Evolutionary conservation across 2,888 invertebrate species (phyloP), one percentile per base, ranked within the genome.

Genomic region (Chironomus tentans): DNA sequence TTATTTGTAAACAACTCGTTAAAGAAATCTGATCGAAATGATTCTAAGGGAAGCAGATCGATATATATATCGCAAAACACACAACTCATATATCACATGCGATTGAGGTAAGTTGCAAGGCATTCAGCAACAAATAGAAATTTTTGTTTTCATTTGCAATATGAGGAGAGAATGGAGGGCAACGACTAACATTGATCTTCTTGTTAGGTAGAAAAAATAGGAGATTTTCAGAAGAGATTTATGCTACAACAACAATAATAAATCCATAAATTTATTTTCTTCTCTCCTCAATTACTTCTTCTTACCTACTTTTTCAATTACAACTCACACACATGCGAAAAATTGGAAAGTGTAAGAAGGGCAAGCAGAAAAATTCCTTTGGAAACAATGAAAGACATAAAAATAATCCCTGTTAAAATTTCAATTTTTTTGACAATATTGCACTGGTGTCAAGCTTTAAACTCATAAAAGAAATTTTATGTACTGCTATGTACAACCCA

Each of bases 161-260:
- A 68, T 69, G 15, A 69, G 47, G n/a, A 46, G 0, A 18, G n/a
- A 18, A 47, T 46, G 47, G 18, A 69, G 38, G 38, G 69, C 18
- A n/a, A 18, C 24, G 10, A 46, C 22, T 18, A 71, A 50, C 24
- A 56, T 56, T 71, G 71, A 71, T 71, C 56, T 73, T 5, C 72
- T 73, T 73, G 72, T 73, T 73, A 73, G 72, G 72, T 73, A 73
- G 62, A 73, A 70, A 73, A 61, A 72, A 71, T 50, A 18, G 56
- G 13, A 38, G 38, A 38, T 38, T 38, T 38, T 38, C 10, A 38
- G 7, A 22, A 65, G 24, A 65, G 65, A 65, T 65, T 62, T 73
- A 73, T 73, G 46, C 65, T 62, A 61, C 38, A 73, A 62, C 72
- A 73, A 73, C 72, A 73, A 73, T 73, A 73, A 62, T 73, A 73